Percentiles rank a stretch among this genome's conserved stretches.
Evolutionary conservation across 2,113 vertebrate genomes (phyloP).

Genomic region (Arenaria interpres): DNA sequence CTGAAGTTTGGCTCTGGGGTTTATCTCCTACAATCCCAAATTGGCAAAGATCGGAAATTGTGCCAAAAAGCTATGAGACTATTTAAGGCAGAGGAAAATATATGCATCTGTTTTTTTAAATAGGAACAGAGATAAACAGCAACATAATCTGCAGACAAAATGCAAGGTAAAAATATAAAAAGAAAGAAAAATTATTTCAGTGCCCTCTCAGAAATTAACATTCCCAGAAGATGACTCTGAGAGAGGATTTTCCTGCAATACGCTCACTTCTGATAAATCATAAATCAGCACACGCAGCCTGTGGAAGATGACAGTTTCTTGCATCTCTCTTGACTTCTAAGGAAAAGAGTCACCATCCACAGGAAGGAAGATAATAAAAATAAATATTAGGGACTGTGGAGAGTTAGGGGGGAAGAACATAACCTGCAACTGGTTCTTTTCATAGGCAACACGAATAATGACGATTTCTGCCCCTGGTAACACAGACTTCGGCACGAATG

Average conservation of each 20-base stretch:
- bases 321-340: background rate
- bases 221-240: background rate
- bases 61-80: background rate
- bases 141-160: background rate
- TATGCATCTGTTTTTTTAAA: background rate
- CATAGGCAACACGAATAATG: background rate
- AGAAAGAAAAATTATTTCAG: background rate
- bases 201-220: background rate
- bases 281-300: accelerated
- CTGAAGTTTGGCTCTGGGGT: background rate
- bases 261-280: background rate
- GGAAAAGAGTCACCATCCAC: background rate
- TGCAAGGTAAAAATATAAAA: background rate
- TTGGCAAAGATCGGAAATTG: background rate
- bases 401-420: background rate
- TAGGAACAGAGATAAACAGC: background rate
- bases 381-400: background rate
- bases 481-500: background rate
- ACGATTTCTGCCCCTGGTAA: background rate
- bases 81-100: background rate
- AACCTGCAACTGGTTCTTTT: background rate
- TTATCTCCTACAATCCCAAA: background rate
- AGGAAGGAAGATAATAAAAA: background rate
- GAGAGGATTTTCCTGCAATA: background rate
- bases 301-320: background rate